These are phyloP conservation scores for Perognathus longimembris DNA, from an alignment of 2,113 vertebrate species.

Conservation along the genomic window DNA sequence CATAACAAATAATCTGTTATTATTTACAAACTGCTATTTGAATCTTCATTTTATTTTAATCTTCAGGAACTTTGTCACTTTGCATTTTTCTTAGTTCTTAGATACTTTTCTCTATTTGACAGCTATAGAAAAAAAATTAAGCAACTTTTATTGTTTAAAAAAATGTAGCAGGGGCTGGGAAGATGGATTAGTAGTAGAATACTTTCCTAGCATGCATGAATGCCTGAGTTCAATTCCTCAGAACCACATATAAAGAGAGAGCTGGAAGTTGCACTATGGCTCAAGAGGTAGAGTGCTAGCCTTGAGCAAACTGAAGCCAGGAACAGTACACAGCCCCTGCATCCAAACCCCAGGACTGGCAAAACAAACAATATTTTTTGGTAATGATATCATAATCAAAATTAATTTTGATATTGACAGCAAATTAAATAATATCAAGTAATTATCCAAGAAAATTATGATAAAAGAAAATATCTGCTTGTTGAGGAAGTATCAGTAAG, in stretches of 20 bases:
- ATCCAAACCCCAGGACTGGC: too few relatives aligned
- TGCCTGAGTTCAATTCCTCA: too few relatives aligned
- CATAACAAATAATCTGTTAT: not conserved
- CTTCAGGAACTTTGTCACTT: too few relatives aligned
- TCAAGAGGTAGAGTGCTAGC: too few relatives aligned
- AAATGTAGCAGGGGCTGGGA: too few relatives aligned
- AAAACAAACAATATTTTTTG: too few relatives aligned
- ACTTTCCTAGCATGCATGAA: too few relatives aligned
- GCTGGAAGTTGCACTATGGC: too few relatives aligned
- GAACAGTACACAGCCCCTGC: too few relatives aligned
- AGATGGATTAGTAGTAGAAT: too few relatives aligned
- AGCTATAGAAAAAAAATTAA: not conserved
- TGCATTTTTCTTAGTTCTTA: not conserved
- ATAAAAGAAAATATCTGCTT: not conserved
- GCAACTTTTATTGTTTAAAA: not conserved
- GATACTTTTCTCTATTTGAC: not conserved
- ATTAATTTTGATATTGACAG: not conserved
- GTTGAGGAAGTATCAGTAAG: not conserved
- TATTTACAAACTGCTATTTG: not conserved
- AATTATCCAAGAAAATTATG: not conserved
- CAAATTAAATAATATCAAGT: not conserved
- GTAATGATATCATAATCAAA: not conserved
- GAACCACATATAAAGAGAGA: too few relatives aligned
- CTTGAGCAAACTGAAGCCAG: too few relatives aligned
- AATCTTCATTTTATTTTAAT: not conserved